Evolutionary conservation across 1,140 invertebrate genomes (phyloP).

Genomic region (Drosophila pachea): DNA sequence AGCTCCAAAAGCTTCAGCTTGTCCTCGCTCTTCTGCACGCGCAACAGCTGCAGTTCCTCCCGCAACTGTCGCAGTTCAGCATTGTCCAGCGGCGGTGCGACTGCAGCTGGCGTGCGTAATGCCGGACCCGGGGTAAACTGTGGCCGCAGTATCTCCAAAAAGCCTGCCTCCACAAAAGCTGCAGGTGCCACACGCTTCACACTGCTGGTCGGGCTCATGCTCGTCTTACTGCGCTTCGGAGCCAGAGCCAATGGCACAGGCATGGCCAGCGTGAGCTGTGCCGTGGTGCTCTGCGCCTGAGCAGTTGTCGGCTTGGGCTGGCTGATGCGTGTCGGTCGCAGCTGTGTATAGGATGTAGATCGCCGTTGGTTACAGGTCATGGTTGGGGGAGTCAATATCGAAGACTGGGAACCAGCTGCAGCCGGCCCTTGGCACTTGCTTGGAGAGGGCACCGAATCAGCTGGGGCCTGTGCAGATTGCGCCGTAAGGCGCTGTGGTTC

Average conservation of each 20-base stretch:
- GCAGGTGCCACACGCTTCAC: conserved; percentile 51
- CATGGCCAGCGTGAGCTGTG: conserved; percentile 62
- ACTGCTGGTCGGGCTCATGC: conserved; percentile 68
- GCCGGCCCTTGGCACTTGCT: conserved; percentile 5
- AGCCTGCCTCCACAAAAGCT: conserved; percentile 85
- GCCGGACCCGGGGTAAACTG: conserved; percentile 91
- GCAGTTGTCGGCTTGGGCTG: conserved; percentile 69
- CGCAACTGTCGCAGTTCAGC: conserved; percentile 86
- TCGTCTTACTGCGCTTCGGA: conserved; percentile 73
- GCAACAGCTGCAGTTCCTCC: conserved; percentile 95
- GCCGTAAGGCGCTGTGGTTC: no score
- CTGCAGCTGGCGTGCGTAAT: conserved; percentile 82
- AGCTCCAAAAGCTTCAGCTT: conserved; percentile 92
- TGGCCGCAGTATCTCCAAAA: conserved; percentile 92
- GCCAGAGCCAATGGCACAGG: conserved; percentile 62
- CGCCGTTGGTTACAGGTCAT: conserved; percentile 65
- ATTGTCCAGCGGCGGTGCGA: conserved; percentile 80
- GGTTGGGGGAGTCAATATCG: conserved; percentile 29
- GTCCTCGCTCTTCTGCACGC: conserved; percentile 90
- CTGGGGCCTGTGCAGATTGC: no score
- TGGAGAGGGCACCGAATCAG: neutral
- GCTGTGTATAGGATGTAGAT: conserved; percentile 63
- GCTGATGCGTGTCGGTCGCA: conserved; percentile 68
- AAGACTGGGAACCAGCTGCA: neutral
- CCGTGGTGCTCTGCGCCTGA: conserved; percentile 62